Base-by-base conservation (phyloP, 30 jellyfish, hydroid and myxozoan genomes). In the Hydractinia symbiolongicarpus region DNA sequence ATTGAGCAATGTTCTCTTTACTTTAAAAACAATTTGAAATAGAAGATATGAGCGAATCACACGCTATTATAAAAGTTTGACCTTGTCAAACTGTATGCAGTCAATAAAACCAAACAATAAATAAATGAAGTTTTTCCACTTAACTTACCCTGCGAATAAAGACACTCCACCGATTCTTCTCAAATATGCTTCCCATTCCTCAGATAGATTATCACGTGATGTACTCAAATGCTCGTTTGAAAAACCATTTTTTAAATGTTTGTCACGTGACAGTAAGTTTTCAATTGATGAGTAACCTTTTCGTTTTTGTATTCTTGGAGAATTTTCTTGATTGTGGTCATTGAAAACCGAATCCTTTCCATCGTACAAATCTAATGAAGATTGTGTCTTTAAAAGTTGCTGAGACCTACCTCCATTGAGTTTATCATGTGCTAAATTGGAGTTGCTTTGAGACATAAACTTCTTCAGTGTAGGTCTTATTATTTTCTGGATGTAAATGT, bases 121-220 rank as follows among this genome's bases (percentile, higher is more conserved):
- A 67, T 16, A 67, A 10, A 13, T 67, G 1, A 67, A 10, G 3
- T 0, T 58, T 58, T 13, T 16, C 2, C 69, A 58, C 19, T 58
- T 64, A 17, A 5, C 80, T 71, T 71, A 71, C 80, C 80, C 80
- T n/a, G 80, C 80, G 50, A 71, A 71, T 58, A 71, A n/a, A 30
- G 80, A 71, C n/a, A 71, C 80, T 11, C 80, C 80, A 15, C 80
- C 80, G 50, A 71, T 71, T 71, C 80, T 71, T 9, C 80, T 11
- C 60, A 71, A 15, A 53, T 20, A 71, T n/a, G 56, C 51, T 71
- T 71, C 80, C 80, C 80, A 71, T 20, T 50, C 40, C n/a, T 71
- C 80, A 0, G 80, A 6, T 19, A 71, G 17, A 71, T 20, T 8
- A 30, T 20, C 80, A 71, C 9, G 56, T 5, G 80, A 7, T 71